Evolutionary conservation across 1,140 invertebrate genomes (phyloP).

Genomic region (Triops cancriformis): DNA sequence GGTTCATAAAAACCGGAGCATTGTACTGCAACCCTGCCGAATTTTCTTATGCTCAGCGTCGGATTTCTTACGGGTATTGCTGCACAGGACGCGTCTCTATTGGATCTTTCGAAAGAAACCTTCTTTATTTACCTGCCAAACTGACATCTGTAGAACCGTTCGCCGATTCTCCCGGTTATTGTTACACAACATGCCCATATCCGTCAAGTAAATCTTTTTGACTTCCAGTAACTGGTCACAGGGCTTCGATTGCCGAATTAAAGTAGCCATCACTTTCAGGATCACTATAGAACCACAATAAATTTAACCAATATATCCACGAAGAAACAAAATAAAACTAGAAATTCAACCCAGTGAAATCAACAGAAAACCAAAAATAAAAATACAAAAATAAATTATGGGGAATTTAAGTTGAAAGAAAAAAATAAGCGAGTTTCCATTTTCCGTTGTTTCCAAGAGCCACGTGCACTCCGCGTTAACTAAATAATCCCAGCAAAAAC

Average conservation of each 20-base stretch:
- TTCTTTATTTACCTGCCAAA: slow-evolving; percentile 75
- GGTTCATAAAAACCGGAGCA: no score
- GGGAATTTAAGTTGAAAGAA: not conserved
- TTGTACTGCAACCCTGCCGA: no score
- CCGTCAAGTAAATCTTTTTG: slow-evolving; percentile 92
- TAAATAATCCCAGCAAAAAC: slow-evolving; percentile 11
- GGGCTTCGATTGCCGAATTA: slow-evolving; percentile 92
- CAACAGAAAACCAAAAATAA: slow-evolving; percentile 25
- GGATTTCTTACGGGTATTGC: no score
- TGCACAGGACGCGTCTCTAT: no score
- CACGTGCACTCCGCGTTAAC: not conserved
- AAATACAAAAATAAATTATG: slow-evolving; percentile 21
- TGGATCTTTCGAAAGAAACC: not conserved
- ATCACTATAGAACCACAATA: slow-evolving; percentile 50
- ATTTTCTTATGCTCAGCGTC: no score
- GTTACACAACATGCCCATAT: slow-evolving; percentile 94
- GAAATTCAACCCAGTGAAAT: slow-evolving; percentile 26
- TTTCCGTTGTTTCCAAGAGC: slow-evolving; percentile 10
- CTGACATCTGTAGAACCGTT: slow-evolving; percentile 98
- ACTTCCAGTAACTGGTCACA: slow-evolving; percentile 83
- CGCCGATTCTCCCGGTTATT: slow-evolving; percentile 94
- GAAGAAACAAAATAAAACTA: slow-evolving; percentile 28
- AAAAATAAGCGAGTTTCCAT: no score
- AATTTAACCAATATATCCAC: slow-evolving; percentile 35
- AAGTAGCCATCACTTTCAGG: slow-evolving; percentile 93